Base-by-base conservation (phyloP, 2,113 vertebrate genomes). In the Andinoacara biseriatus region DNA sequence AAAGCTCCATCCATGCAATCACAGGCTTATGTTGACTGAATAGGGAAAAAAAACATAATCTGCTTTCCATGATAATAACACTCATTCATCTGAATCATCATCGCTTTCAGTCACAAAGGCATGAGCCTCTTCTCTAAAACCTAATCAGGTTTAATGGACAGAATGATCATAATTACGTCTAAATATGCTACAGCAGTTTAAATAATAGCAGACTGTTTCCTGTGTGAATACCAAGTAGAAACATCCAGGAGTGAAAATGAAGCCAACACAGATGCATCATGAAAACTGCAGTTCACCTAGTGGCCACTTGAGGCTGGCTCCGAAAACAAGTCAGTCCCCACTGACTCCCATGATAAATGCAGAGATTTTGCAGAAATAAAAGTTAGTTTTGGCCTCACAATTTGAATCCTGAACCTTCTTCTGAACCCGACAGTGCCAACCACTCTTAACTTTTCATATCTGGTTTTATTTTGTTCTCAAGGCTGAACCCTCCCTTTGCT, bases 131-230 rank as follows among this genome's bases (percentile, higher is more conserved):
- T 63, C 20, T 35, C n/a, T 57, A 58, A 56, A 86, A 54, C 9
- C 63, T 35, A 14, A 58, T 78, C 24, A 78, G 26, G 46, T 65
- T 65, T 76, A 24, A 84, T 59, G 58, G 56, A 76, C 58, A 61
- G 26, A 57, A 63, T 77, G 31, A 17, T 81, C 35, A n/a, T 40
- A 57, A 29, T 69, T 40, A 58, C 26, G 61, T 18, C 60, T 52
- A 61, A 86, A 74, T 17, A 31, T 7, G 33, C 57, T 63, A 49
- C 58, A 54, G 77, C 58, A 56, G 29, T 84, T 78, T 81, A 74
- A 81, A 79, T 62, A 80, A 67, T 20, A 80, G 54, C 67, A 57
- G 72, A 67, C 40, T 0, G 0, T 72, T 72, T 31, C 67, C 67
- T 72, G 10, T 31, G 46, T 52, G 65, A 72, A 31, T 72, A 31